Base-by-base conservation (phyloP, 1,140 invertebrate genomes). In the Capitella teleta region DNA sequence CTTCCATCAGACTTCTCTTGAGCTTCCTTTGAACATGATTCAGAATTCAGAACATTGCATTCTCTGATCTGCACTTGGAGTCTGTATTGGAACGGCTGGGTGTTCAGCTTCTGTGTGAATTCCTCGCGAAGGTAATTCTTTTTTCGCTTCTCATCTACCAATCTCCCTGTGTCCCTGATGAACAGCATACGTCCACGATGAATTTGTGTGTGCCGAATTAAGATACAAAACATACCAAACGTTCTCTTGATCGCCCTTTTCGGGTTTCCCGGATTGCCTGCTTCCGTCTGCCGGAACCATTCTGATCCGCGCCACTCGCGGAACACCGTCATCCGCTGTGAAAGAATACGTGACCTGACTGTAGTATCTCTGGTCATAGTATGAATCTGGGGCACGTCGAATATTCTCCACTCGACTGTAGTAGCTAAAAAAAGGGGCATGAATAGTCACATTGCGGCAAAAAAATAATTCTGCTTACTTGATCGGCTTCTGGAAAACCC, bases 331-430 rank as follows among this genome's bases (percentile, higher is more conserved):
- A 18, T 16, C 32, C 16, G n/a, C 18, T 5, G 26, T 28, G 19
- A 47, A 36, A 6, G 30, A 26, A 32, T 47, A 47, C 25, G 45
- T 47, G 28, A 47, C 45, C 14, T 47, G 45, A 36, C 14, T 47
- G 45, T 47, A 36, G 28, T 47, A 47, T 21, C 45, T 8, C 30
- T 24, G 45, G 8, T 21, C 25, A 26, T 44, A 44, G 42, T 44
- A 44, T 21, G 42, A 44, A 21, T 16, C 21, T 2, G 42, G 42
- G 8, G 42, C 14, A 5, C 25, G 21, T 44, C 42, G 5, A 8
- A 44, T 26, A 16, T 25, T 44, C 25, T 44, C 42, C 16, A 44
- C 42, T 23, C 42, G 2, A 26, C 42, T 26, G 25, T 10, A 44
- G n/a, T 44, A 44, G 26, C 42, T 44, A 1, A 26, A 10, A 44